A percentile compares a stretch with the other conserved stretches of the same genome.
Conservation (phyloP, 1,140 invertebrate genomes). For the Lepidurus arcticus region DNA sequence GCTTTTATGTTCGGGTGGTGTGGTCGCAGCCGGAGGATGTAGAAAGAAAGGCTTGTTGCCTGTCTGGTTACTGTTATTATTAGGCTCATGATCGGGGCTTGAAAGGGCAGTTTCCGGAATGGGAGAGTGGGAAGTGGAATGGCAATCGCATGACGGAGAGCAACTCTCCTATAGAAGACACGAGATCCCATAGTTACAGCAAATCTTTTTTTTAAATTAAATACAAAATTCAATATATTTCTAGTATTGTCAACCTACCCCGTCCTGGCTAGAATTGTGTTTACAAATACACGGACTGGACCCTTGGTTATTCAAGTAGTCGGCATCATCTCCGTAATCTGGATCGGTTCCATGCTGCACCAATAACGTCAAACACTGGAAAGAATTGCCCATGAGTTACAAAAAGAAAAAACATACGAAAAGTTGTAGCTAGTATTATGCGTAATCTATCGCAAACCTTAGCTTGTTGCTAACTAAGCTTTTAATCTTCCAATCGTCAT, state of each 20-base stretch:
- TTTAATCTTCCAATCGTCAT: slow-evolving; percentile 11
- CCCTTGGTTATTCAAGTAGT: slow-evolving; percentile 1
- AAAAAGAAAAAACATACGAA: background rate
- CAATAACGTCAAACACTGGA: slow-evolving; percentile 65
- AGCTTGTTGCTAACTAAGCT: background rate
- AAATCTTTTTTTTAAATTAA: background rate
- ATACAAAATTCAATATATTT: background rate
- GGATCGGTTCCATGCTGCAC: slow-evolving; percentile 65
- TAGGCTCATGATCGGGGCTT: slow-evolving; percentile 19
- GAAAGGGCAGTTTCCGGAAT: slow-evolving; percentile 33
- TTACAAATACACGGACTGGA: slow-evolving; percentile 8
- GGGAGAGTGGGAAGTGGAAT: slow-evolving; percentile 28
- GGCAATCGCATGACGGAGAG: slow-evolving; percentile 27
- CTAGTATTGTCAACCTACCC: background rate
- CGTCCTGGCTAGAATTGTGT: slow-evolving; percentile 2
- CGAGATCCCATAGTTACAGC: background rate
- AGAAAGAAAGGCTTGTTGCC: slow-evolving; percentile 61
- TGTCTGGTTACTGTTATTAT: background rate
- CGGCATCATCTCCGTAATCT: slow-evolving; percentile 49
- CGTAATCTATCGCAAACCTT: background rate
- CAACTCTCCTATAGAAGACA: slow-evolving; percentile 1
- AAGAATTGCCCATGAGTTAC: slow-evolving; percentile 32
- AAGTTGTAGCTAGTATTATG: background rate
- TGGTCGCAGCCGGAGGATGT: slow-evolving; percentile 53
- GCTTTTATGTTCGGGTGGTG: slow-evolving; percentile 28